These are phyloP conservation scores for Oophaga sylvatica DNA, from an alignment of 2,797 vertebrate genomes.

Conservation along the genomic window DNA sequence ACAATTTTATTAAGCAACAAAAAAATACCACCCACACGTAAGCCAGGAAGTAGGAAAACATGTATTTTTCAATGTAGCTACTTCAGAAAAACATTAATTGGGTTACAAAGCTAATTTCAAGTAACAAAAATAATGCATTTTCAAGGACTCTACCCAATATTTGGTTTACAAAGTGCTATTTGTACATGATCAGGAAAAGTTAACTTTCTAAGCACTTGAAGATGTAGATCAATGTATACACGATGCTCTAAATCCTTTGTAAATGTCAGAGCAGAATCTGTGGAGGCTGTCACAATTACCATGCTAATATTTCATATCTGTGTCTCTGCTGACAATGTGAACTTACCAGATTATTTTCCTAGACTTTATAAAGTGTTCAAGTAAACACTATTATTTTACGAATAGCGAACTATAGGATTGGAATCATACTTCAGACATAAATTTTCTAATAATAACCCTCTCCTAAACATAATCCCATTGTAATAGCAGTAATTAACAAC, in stretches of 20 bases:
- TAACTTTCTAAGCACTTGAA: constrained; percentile 39
- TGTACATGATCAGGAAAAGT: constrained; percentile 35
- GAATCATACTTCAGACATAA: neutral
- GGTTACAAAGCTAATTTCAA: neutral
- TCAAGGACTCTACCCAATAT: neutral
- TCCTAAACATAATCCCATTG: neutral
- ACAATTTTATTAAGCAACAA: too few species aligned
- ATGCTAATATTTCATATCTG: constrained; percentile 24
- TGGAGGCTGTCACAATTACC: constrained; percentile 34
- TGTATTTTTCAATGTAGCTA: neutral
- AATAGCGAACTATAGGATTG: neutral
- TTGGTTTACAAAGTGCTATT: constrained; percentile 1
- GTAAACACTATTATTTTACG: neutral
- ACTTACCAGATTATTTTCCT: neutral
- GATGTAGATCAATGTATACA: constrained; percentile 46
- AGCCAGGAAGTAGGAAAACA: too few species aligned
- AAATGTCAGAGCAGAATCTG: constrained; percentile 41
- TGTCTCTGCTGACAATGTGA: neutral
- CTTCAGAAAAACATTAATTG: neutral
- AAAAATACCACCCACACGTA: too few species aligned
- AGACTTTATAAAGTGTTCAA: neutral
- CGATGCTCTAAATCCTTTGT: constrained; percentile 43
- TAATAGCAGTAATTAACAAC: neutral
- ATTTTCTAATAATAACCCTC: neutral
- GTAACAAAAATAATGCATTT: neutral